Evolutionary conservation across 2,888 invertebrate genomes (phyloP).

Genomic region (Ennomos erosarius): DNA sequence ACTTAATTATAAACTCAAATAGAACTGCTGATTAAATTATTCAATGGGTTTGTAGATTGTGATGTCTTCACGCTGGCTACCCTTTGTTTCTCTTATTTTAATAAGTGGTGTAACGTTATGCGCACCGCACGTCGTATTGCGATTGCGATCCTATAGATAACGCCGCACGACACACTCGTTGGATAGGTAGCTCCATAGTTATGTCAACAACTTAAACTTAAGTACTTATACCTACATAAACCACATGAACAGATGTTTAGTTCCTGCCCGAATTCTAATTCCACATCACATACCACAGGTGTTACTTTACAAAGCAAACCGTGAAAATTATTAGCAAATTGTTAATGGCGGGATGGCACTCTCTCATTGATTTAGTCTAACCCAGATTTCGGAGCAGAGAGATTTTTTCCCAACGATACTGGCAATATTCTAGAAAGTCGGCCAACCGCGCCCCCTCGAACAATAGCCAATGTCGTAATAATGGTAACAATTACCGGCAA

Average conservation of each 20-base stretch:
- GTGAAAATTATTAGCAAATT: slow-evolving; percentile 29
- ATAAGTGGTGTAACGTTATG: slow-evolving; percentile 21
- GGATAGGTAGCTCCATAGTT: slow-evolving; percentile 10
- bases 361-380: slow-evolving; percentile 55
- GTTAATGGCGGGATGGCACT: slow-evolving; percentile 37
- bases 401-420: slow-evolving; percentile 43
- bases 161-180: slow-evolving; percentile 6
- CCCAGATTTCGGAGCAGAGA: slow-evolving; percentile 53
- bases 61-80: slow-evolving; percentile 11
- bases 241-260: neutral
- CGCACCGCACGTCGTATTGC: slow-evolving; percentile 8
- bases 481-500: slow-evolving; percentile 60
- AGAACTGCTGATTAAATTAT: slow-evolving; percentile 19
- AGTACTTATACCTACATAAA: too few relatives aligned
- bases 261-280: slow-evolving; percentile 2
- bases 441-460: slow-evolving; percentile 54
- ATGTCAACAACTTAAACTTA: slow-evolving; percentile 19
- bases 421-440: slow-evolving; percentile 56
- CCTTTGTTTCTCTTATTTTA: slow-evolving; percentile 23
- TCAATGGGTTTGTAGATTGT: slow-evolving; percentile 18
- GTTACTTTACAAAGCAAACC: slow-evolving; percentile 30
- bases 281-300: slow-evolving; percentile 8
- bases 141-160: slow-evolving; percentile 20
- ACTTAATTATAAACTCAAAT: slow-evolving; percentile 21
- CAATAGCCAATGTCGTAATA: slow-evolving; percentile 65